Percentiles rank a stretch among this genome's conserved stretches.
Conservation (phyloP, 2,797 vertebrate genomes). For the Micropoecilia bifurca region DNA sequence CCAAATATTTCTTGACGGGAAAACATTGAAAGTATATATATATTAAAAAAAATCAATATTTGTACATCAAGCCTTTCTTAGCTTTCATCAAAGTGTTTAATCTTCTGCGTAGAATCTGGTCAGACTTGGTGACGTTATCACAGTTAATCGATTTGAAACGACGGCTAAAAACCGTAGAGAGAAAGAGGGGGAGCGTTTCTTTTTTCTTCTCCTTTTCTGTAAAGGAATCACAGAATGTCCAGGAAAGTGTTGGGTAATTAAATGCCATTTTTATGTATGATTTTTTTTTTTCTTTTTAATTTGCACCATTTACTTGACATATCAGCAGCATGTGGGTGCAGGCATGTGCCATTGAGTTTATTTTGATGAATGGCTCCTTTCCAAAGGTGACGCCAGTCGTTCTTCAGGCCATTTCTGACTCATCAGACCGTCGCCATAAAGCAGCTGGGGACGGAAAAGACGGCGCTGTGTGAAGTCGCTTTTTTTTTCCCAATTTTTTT, state of each 20-base stretch:
- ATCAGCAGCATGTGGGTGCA: conserved; percentile 55
- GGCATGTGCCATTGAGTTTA: conserved; percentile 22
- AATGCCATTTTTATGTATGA: conserved; percentile 23
- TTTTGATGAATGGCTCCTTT: conserved; percentile 19
- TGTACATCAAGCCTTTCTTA: conserved; percentile 2
- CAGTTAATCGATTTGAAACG: not conserved
- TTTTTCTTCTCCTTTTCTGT: conserved; percentile 13
- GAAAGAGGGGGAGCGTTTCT: not conserved
- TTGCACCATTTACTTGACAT: conserved; percentile 67
- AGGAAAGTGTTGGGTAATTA: conserved; percentile 43
- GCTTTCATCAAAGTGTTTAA: conserved; percentile 9
- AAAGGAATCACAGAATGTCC: conserved; percentile 30
- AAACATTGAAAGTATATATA: conserved; percentile 17
- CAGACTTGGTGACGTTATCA: not conserved
- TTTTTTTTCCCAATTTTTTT: conserved; percentile 1
- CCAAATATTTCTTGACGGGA: conserved; percentile 47
- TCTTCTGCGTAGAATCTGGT: conserved; percentile 12
- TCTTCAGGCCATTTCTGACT: conserved; percentile 32
- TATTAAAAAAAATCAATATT: not conserved
- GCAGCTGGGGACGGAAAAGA: conserved; percentile 13
- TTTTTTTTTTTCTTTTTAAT: conserved; percentile 45
- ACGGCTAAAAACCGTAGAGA: conserved; percentile 40
- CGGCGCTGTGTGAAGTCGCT: conserved; percentile 12
- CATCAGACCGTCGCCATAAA: conserved; percentile 34
- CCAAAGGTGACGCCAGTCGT: conserved; percentile 17